Evolutionary conservation across 1,140 invertebrate species (phyloP).

Genomic region (Achatina immaculata): DNA sequence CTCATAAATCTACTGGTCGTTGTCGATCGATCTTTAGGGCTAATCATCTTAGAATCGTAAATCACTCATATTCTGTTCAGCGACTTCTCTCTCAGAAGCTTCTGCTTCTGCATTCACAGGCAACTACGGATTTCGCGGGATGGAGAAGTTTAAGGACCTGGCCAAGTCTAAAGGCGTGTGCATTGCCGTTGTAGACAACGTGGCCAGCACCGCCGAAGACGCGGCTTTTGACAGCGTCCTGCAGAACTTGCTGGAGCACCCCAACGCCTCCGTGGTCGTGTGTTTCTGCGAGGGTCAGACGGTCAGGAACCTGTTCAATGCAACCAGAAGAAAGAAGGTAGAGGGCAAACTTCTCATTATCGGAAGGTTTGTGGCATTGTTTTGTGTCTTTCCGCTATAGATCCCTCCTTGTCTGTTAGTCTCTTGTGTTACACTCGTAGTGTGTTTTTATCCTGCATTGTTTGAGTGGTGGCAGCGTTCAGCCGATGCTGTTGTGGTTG

Average conservation of each 20-base stretch:
- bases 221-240: constrained; percentile 77
- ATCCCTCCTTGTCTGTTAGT: too few relatives aligned
- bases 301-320: constrained; percentile 78
- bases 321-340: constrained; percentile 76
- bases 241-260: constrained; percentile 75
- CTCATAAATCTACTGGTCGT: too few relatives aligned
- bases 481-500: too few relatives aligned
- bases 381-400: too few relatives aligned
- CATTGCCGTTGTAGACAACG: constrained; percentile 79
- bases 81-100: too few relatives aligned
- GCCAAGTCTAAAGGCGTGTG: constrained; percentile 80
- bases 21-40: too few relatives aligned
- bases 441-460: too few relatives aligned
- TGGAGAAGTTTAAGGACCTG: constrained; percentile 81
- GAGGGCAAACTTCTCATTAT: constrained; percentile 78
- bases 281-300: constrained; percentile 88
- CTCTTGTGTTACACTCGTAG: too few relatives aligned
- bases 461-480: too few relatives aligned
- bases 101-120: too few relatives aligned
- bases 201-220: constrained; percentile 78
- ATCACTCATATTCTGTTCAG: too few relatives aligned
- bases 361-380: constrained; percentile 76
- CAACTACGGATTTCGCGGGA: constrained; percentile 86
- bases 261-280: constrained; percentile 79
- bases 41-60: too few relatives aligned